Evolutionary conservation across 2,888 invertebrate genomes (phyloP).

Genomic region (Chorisops tibialis): DNA sequence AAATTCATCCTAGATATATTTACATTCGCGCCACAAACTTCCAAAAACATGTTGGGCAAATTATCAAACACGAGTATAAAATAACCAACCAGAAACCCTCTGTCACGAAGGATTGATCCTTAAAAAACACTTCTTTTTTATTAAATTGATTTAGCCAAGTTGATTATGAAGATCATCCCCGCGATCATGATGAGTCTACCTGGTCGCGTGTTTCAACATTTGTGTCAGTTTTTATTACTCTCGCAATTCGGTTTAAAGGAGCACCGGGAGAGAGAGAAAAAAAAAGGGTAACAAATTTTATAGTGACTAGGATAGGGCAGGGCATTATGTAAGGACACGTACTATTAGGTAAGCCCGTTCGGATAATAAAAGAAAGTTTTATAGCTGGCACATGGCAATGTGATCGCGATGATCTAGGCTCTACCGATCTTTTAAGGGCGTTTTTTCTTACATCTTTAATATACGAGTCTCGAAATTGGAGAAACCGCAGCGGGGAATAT

Average conservation of each 20-base stretch:
- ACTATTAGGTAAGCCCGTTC: conserved; percentile 6
- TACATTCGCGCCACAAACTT: conserved; percentile 14
- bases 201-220: neutral
- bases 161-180: conserved; percentile 11
- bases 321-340: neutral
- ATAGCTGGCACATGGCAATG: conserved; percentile 20
- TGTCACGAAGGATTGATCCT: neutral
- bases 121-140: conserved; percentile 2
- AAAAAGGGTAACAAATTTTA: conserved; percentile 22
- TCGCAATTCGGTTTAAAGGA: neutral
- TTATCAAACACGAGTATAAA: conserved; percentile 21
- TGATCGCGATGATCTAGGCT: conserved; percentile 2
- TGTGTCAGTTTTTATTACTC: neutral
- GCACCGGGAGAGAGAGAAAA: neutral
- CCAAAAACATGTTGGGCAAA: conserved; percentile 15
- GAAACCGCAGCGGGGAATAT: neutral
- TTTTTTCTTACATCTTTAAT: conserved; percentile 4
- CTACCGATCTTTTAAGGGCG: conserved; percentile 18
- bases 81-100: conserved; percentile 8
- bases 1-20: neutral
- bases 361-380: conserved; percentile 6
- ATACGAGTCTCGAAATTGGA: conserved; percentile 1
- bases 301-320: neutral
- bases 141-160: conserved; percentile 15
- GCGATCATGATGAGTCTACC: conserved; percentile 1